Conservation (phyloP, 2,888 invertebrate species). For the Beris morrisii region DNA sequence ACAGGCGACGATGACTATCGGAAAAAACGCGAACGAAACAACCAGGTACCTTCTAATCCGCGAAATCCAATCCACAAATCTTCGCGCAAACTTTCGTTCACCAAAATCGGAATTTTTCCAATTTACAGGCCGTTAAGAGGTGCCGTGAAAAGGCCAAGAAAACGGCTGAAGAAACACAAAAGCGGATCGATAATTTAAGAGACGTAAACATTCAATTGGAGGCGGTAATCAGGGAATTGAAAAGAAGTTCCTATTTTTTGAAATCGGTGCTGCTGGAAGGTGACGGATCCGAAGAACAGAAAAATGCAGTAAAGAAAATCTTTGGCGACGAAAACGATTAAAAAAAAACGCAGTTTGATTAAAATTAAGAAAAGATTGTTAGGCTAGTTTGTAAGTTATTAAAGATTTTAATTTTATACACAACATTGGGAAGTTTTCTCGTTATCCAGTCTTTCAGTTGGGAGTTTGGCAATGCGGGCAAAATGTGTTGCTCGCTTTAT, state of each 20-base stretch:
- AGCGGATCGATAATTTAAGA: slow-evolving; percentile 48
- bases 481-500: no score
- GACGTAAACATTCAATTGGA: slow-evolving; percentile 46
- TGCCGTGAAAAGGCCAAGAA: slow-evolving; percentile 53
- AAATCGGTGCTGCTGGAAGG: slow-evolving; percentile 47
- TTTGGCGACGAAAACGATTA: slow-evolving; percentile 37
- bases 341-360: not conserved
- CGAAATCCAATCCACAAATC: no score
- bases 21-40: slow-evolving; percentile 53
- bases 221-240: slow-evolving; percentile 46
- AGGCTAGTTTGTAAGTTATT: no score
- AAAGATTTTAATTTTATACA: no score
- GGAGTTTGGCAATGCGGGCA: no score
- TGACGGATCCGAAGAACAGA: slow-evolving; percentile 44
- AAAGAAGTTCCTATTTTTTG: slow-evolving; percentile 46
- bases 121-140: slow-evolving; percentile 51
- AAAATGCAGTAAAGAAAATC: slow-evolving; percentile 46
- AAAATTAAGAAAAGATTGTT: no score
- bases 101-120: not conserved
- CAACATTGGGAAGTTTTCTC: no score
- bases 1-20: slow-evolving; percentile 47
- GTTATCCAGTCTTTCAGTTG: no score
- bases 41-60: slow-evolving; percentile 46
- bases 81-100: not conserved
- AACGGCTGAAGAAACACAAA: slow-evolving; percentile 49